These are phyloP conservation scores for Anas platyrhynchos DNA, from an alignment of 2,113 vertebrate genomes.

Conservation along the genomic window DNA sequence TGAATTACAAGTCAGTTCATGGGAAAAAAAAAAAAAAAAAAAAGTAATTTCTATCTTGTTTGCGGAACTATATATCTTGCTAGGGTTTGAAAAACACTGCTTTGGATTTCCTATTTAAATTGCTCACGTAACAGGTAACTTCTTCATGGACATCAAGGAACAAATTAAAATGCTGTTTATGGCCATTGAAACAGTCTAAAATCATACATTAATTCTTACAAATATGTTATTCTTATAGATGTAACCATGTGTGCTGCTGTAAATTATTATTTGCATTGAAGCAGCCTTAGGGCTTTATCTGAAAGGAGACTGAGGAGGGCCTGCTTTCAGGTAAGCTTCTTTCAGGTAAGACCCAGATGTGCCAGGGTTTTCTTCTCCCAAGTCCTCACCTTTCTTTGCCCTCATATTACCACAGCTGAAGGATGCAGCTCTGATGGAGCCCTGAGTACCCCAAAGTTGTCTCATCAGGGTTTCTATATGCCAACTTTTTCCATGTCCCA, in stretches of 20 bases:
- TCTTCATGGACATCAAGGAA: slow-evolving; percentile 12
- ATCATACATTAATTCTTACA: slow-evolving; percentile 15
- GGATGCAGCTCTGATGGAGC: background rate
- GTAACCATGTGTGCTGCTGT: background rate
- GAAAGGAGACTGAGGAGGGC: background rate
- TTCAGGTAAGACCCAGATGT: background rate
- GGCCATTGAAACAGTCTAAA: background rate
- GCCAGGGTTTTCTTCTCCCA: background rate
- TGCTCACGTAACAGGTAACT: background rate
- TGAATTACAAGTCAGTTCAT: background rate
- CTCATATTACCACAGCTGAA: background rate
- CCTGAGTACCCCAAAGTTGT: background rate
- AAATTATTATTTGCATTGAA: background rate
- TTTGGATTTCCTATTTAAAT: background rate
- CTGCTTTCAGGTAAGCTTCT: background rate
- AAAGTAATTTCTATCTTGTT: background rate
- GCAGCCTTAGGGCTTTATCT: background rate
- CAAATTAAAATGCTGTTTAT: slow-evolving; percentile 24
- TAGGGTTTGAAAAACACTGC: background rate
- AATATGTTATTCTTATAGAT: background rate
- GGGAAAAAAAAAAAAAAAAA: background rate
- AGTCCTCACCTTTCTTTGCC: background rate
- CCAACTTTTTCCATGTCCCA: rapidly evolving
- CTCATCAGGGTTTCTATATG: rapidly evolving
- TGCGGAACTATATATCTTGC: background rate